Evolutionary conservation across 2,797 vertebrate genomes (phyloP).

Genomic region (Sciurus carolinensis): DNA sequence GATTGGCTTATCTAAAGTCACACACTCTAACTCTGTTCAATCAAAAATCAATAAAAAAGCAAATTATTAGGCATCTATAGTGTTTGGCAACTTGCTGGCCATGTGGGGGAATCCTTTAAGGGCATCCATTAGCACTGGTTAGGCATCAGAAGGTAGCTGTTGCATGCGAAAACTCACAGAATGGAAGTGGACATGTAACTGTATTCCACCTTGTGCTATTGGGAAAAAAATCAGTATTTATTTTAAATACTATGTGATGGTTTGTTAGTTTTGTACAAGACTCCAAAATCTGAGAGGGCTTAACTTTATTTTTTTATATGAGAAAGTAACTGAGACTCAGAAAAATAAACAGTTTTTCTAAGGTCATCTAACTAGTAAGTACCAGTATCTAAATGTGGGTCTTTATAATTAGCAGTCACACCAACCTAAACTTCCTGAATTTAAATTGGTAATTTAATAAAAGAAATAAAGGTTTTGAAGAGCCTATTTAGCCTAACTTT

Average conservation of each 20-base stretch:
- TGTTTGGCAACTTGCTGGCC: not conserved
- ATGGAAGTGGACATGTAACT: not conserved
- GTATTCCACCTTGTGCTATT: not conserved
- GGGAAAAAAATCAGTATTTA: not conserved
- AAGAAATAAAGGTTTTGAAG: not conserved
- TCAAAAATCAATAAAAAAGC: slow-evolving; percentile 34
- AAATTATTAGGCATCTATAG: not conserved
- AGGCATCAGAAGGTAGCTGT: not conserved
- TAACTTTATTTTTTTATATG: not conserved
- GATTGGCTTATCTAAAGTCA: slow-evolving; percentile 15
- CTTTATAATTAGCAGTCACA: not conserved
- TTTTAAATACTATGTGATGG: not conserved
- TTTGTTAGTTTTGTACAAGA: not conserved
- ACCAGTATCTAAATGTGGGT: not conserved
- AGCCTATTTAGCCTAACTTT: not conserved
- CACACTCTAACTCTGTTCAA: not conserved
- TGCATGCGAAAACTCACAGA: not conserved
- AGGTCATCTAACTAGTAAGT: not conserved
- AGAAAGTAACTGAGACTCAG: not conserved
- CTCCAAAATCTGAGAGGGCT: not conserved
- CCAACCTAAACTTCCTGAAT: not conserved
- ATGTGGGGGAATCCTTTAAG: not conserved
- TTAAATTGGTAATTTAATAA: not conserved
- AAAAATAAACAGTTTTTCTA: not conserved
- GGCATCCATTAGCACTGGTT: not conserved